phyloP scores from a whole-genome alignment of 2,113 vertebrate genomes.

The Eudorcas thomsonii region DNA sequence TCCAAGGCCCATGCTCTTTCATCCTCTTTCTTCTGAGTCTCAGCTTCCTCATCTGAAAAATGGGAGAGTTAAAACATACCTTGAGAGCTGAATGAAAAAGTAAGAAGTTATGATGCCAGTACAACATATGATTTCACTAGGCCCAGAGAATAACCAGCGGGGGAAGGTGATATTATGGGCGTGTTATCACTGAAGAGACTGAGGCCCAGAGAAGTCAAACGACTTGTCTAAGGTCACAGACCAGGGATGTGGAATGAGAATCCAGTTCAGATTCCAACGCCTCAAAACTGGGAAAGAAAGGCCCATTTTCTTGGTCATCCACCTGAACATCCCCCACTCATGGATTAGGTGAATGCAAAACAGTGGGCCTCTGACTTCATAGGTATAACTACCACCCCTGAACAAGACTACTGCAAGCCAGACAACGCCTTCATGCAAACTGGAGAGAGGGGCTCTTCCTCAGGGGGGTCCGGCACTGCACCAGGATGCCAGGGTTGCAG shows the following conservation, averaged over 20 bases:
- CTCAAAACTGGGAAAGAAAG: neutral
- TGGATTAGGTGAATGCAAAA: neutral
- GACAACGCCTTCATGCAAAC: neutral
- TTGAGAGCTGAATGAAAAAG: neutral
- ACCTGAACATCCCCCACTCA: neutral
- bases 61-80: neutral
- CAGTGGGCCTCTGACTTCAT: neutral
- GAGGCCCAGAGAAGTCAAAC: neutral
- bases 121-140: neutral
- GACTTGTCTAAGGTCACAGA: neutral
- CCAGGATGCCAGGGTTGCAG: rapidly evolving
- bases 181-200: neutral
- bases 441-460: neutral
- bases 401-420: neutral
- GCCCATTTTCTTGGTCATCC: neutral
- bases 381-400: neutral
- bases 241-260: neutral
- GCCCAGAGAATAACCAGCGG: neutral
- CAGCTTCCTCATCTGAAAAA: neutral
- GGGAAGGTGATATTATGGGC: no score
- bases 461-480: neutral
- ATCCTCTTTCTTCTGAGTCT: neutral
- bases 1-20: no score
- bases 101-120: neutral
- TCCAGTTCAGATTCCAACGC: neutral